Conservation (phyloP, 2,888 invertebrate genomes). For the Heliconius ismenius region DNA sequence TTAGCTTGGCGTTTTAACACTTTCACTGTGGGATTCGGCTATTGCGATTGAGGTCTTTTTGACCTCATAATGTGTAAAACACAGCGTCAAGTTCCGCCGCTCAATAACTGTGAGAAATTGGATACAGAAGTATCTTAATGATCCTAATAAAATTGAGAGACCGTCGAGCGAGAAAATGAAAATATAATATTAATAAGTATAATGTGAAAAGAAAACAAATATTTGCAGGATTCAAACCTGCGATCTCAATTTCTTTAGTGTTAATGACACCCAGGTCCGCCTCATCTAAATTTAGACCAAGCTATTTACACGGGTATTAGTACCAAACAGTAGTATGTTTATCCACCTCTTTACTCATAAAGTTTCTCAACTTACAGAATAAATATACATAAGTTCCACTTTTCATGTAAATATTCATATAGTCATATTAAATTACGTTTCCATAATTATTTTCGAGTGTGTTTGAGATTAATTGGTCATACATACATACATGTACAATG, state of each 20-base stretch:
- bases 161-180: no score
- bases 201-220: neutral
- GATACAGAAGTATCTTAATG: no score
- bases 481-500: slow-evolving; percentile 15
- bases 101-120: no score
- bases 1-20: no score
- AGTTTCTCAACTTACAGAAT: slow-evolving; percentile 41
- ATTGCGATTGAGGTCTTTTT: no score
- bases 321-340: slow-evolving; percentile 41
- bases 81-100: no score
- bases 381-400: slow-evolving; percentile 41
- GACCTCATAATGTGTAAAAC: no score
- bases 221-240: neutral
- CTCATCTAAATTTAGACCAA: slow-evolving; percentile 37
- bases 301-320: slow-evolving; percentile 39
- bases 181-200: no score
- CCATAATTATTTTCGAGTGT: slow-evolving; percentile 36
- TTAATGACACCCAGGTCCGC: neutral
- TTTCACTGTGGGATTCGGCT: no score
- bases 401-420: slow-evolving; percentile 39
- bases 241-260: neutral
- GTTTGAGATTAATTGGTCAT: slow-evolving; percentile 39
- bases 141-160: no score
- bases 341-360: slow-evolving; percentile 40
- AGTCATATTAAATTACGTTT: slow-evolving; percentile 39